Conservation (phyloP, 2,797 vertebrate genomes). For the Argyrosomus regius region DNA sequence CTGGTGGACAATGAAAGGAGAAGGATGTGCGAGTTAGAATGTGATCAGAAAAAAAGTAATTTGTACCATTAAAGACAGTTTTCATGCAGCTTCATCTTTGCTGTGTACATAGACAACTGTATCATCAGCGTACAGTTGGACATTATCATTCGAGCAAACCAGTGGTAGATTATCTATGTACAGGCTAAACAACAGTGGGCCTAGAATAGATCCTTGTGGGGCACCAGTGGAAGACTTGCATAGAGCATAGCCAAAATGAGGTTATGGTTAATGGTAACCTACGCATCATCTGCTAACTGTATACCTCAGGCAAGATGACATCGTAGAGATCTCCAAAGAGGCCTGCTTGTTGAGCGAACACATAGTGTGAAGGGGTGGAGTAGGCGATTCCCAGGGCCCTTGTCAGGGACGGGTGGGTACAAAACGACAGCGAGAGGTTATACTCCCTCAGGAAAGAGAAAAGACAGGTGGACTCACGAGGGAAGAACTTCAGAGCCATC, state of each 20-base stretch:
- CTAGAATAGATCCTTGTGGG: no score
- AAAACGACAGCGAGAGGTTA: constrained; percentile 91
- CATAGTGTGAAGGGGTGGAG: constrained; percentile 89
- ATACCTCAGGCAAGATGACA: constrained; percentile 92
- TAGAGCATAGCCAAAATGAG: no score
- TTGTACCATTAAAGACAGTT: no score
- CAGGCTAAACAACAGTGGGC: no score
- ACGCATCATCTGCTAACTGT: no score
- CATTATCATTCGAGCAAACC: no score
- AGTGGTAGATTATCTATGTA: no score
- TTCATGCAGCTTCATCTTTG: no score
- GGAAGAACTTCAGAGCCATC: constrained; percentile 94
- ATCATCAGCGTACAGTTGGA: no score
- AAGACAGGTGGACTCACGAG: constrained; percentile 88
- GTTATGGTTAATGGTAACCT: no score
- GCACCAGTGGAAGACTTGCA: no score
- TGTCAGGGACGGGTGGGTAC: constrained; percentile 89
- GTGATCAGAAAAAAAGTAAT: not conserved
- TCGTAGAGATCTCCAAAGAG: constrained; percentile 92
- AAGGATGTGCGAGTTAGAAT: not conserved
- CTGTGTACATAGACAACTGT: no score
- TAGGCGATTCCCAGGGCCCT: constrained; percentile 92
- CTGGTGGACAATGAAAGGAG: constrained; percentile 45
- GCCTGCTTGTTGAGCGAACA: constrained; percentile 92
- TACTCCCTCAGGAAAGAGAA: constrained; percentile 93